Evolutionary conservation across 2,888 invertebrate species (phyloP).

Genomic region (Geophilus truncorum): DNA sequence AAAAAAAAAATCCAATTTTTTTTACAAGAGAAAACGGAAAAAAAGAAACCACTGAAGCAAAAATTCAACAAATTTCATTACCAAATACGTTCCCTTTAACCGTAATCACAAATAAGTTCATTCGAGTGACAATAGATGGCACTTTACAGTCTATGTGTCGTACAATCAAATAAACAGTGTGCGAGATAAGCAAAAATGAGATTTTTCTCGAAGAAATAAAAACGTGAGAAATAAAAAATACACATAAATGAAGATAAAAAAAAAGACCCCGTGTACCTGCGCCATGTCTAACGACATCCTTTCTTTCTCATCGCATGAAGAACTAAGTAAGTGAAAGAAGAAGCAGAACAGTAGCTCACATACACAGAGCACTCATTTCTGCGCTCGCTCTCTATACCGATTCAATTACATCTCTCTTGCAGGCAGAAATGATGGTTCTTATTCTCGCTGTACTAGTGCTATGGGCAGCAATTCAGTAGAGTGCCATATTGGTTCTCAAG

Average conservation of each 20-base stretch:
- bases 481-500: constrained; percentile 19
- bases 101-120: not conserved
- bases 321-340: not conserved
- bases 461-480: constrained; percentile 25
- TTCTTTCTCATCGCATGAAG: constrained; percentile 3
- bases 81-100: not conserved
- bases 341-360: not conserved
- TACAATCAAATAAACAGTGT: not conserved
- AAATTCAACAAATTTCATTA: not conserved
- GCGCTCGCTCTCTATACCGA: not conserved
- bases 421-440: constrained; percentile 13
- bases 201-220: not conserved
- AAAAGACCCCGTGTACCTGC: not conserved
- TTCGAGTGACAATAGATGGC: constrained; percentile 2
- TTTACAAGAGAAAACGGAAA: not conserved
- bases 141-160: not conserved
- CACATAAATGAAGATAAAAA: not conserved
- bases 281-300: constrained; percentile 17
- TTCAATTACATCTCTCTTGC: constrained; percentile 17
- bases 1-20: not conserved
- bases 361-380: not conserved
- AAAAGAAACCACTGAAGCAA: not conserved
- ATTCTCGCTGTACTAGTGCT: not conserved
- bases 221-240: not conserved
- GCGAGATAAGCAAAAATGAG: not conserved